Evolutionary conservation across 1,140 invertebrate species (phyloP).

Genomic region (Protaetia brevitarsis): DNA sequence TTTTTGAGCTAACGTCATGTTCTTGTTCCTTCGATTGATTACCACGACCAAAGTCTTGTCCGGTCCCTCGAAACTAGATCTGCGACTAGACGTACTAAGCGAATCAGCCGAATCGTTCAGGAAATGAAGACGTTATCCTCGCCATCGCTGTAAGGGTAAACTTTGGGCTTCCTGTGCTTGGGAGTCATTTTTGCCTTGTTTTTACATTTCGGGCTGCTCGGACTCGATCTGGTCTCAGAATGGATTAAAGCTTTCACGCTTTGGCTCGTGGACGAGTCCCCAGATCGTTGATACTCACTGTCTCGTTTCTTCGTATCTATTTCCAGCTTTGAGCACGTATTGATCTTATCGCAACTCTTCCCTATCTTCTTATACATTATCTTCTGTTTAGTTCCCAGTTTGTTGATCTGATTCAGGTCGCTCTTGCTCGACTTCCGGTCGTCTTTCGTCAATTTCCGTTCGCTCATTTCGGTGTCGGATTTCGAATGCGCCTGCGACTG

Average conservation of each 20-base stretch:
- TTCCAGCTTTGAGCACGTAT: slow-evolving; percentile 28
- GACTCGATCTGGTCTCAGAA: slow-evolving; percentile 41
- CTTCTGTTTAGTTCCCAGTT: slow-evolving; percentile 38
- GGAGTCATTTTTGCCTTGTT: slow-evolving; percentile 43
- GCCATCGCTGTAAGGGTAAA: slow-evolving; percentile 61
- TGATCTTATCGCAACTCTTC: slow-evolving; percentile 48
- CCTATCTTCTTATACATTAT: slow-evolving; percentile 48
- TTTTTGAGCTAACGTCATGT: slow-evolving; percentile 56
- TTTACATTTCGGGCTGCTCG: slow-evolving; percentile 45
- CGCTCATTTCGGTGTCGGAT: slow-evolving; percentile 43
- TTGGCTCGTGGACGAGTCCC: slow-evolving; percentile 56
- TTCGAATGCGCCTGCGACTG: slow-evolving; percentile 42
- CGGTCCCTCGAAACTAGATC: slow-evolving; percentile 46
- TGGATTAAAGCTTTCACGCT: slow-evolving; percentile 55
- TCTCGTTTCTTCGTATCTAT: slow-evolving; percentile 46
- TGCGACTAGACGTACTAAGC: slow-evolving; percentile 49
- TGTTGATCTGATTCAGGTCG: slow-evolving; percentile 39
- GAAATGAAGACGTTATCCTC: slow-evolving; percentile 58
- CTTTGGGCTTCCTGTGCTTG: slow-evolving; percentile 40
- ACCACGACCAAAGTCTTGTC: slow-evolving; percentile 48
- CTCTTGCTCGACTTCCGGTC: slow-evolving; percentile 43
- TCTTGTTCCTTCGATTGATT: slow-evolving; percentile 49
- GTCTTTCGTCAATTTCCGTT: slow-evolving; percentile 38
- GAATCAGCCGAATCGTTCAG: slow-evolving; percentile 46
- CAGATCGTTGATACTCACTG: slow-evolving; percentile 62